A percentile compares a stretch with the other conserved stretches of the same genome.
These are phyloP conservation scores for Melolontha melolontha DNA, from an alignment of 2,888 invertebrate species.

Conservation along the genomic window DNA sequence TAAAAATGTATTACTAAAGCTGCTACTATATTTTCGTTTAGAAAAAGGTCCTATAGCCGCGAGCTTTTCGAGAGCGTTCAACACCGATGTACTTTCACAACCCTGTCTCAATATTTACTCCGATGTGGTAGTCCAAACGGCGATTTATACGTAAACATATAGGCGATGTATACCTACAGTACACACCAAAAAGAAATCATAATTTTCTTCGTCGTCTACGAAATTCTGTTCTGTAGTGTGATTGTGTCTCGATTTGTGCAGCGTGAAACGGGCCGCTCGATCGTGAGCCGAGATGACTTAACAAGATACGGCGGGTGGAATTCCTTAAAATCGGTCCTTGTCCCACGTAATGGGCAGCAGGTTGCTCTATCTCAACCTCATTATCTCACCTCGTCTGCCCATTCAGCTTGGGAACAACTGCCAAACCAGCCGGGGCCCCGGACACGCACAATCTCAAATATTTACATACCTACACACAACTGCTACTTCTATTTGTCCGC, in stretches of 20 bases:
- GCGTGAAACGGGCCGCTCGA: slow-evolving; percentile 52
- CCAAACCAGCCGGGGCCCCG: slow-evolving; percentile 60
- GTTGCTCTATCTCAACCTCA: slow-evolving; percentile 60
- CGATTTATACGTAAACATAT: slow-evolving; percentile 8
- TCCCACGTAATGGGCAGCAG: slow-evolving; percentile 48
- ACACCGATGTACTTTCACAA: slow-evolving; percentile 16
- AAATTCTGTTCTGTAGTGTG: slow-evolving; percentile 41
- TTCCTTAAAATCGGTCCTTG: slow-evolving; percentile 60
- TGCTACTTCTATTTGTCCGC: slow-evolving; percentile 46
- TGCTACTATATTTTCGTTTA: too few relatives aligned
- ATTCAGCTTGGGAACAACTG: slow-evolving; percentile 57
- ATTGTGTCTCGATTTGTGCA: slow-evolving; percentile 47
- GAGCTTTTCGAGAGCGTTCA: slow-evolving; percentile 16
- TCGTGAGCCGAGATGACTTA: slow-evolving; percentile 65
- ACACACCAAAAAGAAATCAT: slow-evolving; percentile 30
- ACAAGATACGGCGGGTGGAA: slow-evolving; percentile 65
- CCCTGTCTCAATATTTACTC: slow-evolving; percentile 38
- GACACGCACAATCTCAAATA: slow-evolving; percentile 57
- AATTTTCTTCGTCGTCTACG: slow-evolving; percentile 24
- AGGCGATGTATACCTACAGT: background rate
- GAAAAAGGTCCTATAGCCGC: too few relatives aligned
- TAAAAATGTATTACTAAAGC: too few relatives aligned
- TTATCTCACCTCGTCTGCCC: slow-evolving; percentile 65
- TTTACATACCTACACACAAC: slow-evolving; percentile 59
- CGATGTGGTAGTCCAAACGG: slow-evolving; percentile 32